Evolutionary conservation across 2,888 invertebrate genomes (phyloP).

Genomic region (Dryadula phaetusa): DNA sequence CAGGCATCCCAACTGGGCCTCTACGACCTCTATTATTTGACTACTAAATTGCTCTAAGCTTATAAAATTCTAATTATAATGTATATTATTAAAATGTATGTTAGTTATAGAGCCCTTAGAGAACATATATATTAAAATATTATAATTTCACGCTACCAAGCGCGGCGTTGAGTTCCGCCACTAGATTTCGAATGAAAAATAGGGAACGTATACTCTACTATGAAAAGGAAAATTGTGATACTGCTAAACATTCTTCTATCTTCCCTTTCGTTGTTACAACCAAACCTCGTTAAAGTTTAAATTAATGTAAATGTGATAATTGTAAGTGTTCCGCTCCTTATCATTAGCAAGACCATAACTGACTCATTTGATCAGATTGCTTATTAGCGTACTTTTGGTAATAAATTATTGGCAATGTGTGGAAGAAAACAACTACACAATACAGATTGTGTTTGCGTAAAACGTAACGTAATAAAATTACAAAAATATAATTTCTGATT

Average conservation of each 20-base stretch:
- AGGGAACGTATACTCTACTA: too few species aligned
- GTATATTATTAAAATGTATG: background rate
- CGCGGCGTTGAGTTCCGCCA: too few species aligned
- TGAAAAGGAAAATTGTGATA: too few species aligned
- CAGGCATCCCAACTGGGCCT: background rate
- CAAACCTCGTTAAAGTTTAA: conserved; percentile 9
- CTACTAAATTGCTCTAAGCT: background rate
- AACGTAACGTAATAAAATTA: background rate
- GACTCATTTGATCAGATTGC: conserved; percentile 35
- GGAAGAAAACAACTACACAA: background rate
- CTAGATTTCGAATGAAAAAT: too few species aligned
- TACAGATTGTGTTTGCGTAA: background rate
- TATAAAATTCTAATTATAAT: background rate
- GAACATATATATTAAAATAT: too few species aligned
- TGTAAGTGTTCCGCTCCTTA: conserved; percentile 34
- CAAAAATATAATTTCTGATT: background rate
- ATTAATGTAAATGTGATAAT: conserved; percentile 32
- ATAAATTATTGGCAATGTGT: conserved; percentile 18
- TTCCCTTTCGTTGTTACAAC: background rate
- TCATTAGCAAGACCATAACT: conserved; percentile 39
- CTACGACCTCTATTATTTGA: background rate
- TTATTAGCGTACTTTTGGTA: conserved; percentile 29
- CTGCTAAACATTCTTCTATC: background rate
- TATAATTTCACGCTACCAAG: too few species aligned
- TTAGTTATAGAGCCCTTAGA: too few species aligned